Evolutionary conservation across 2,797 vertebrate species (phyloP).

Genomic region (Poecilia gillii): DNA sequence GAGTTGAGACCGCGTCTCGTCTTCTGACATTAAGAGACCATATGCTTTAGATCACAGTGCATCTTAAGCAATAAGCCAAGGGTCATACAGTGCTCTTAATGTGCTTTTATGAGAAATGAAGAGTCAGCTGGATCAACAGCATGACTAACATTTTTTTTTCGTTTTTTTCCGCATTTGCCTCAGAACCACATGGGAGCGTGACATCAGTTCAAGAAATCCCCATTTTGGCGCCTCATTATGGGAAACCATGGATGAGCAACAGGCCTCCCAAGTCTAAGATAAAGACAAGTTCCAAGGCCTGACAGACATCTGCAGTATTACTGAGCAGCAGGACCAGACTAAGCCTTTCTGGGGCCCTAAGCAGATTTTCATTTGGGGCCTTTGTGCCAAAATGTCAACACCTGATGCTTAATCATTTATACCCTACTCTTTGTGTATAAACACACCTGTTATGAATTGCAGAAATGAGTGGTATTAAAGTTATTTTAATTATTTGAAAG

Average conservation of each 20-base stretch:
- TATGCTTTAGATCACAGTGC: slow-evolving; percentile 64
- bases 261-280: slow-evolving; percentile 66
- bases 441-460: too few species aligned
- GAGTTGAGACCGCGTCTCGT: slow-evolving; percentile 40
- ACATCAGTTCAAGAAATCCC: slow-evolving; percentile 71
- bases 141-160: slow-evolving; percentile 67
- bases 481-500: too few species aligned
- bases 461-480: too few species aligned
- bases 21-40: slow-evolving; percentile 41
- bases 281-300: slow-evolving; percentile 60
- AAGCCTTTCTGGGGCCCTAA: too few species aligned
- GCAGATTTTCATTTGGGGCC: too few species aligned
- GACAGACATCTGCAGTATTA: slow-evolving; percentile 68
- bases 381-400: too few species aligned
- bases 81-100: slow-evolving; percentile 58
- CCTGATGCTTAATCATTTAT: too few species aligned
- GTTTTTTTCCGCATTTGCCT: slow-evolving; percentile 48
- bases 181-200: slow-evolving; percentile 64
- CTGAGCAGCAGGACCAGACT: slow-evolving; percentile 26
- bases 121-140: slow-evolving; percentile 73
- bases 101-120: slow-evolving; percentile 70
- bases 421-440: too few species aligned
- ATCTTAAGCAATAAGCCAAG: slow-evolving; percentile 56
- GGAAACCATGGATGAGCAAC: slow-evolving; percentile 72
- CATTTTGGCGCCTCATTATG: slow-evolving; percentile 55